phyloP scores from a whole-genome alignment of 1,140 invertebrate species.

The Leptinotarsa undecemlineata region DNA sequence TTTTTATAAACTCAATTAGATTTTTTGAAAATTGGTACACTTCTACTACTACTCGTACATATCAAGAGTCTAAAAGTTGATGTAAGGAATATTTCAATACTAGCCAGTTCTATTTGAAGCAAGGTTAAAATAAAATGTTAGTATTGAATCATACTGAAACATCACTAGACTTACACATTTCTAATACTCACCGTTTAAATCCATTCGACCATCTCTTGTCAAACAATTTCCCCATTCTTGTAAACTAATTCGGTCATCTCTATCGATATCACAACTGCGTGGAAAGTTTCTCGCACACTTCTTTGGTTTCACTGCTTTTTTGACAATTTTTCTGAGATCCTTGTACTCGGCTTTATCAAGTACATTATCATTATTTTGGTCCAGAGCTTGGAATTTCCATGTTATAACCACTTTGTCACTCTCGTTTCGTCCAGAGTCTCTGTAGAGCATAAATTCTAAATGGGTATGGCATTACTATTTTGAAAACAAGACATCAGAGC shows the following conservation, averaged over 20 bases:
- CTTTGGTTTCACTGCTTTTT: slow-evolving; percentile 84
- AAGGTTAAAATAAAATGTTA: too few relatives aligned
- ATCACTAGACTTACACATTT: not conserved
- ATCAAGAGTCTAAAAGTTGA: too few relatives aligned
- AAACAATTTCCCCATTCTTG: slow-evolving; percentile 86
- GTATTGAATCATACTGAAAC: too few relatives aligned
- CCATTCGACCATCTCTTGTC: slow-evolving; percentile 62
- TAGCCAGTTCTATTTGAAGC: too few relatives aligned
- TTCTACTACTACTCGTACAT: too few relatives aligned
- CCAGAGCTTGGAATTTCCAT: slow-evolving; percentile 87
- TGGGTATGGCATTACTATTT: not conserved
- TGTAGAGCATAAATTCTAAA: slow-evolving; percentile 33
- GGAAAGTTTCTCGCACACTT: slow-evolving; percentile 88
- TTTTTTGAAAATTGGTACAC: too few relatives aligned
- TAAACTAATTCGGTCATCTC: slow-evolving; percentile 69
- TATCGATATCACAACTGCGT: slow-evolving; percentile 80
- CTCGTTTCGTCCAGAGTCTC: slow-evolving; percentile 44
- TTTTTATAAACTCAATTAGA: too few relatives aligned
- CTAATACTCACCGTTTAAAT: slow-evolving; percentile 57
- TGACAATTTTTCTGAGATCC: slow-evolving; percentile 77
- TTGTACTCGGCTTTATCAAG: slow-evolving; percentile 80
- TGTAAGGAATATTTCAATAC: too few relatives aligned
- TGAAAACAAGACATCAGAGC: too few relatives aligned
- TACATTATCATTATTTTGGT: slow-evolving; percentile 72
- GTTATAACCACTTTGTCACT: slow-evolving; percentile 62